These are phyloP conservation scores for Smutsia temminckii DNA, from an alignment of 2,797 vertebrate genomes.

Conservation along the genomic window DNA sequence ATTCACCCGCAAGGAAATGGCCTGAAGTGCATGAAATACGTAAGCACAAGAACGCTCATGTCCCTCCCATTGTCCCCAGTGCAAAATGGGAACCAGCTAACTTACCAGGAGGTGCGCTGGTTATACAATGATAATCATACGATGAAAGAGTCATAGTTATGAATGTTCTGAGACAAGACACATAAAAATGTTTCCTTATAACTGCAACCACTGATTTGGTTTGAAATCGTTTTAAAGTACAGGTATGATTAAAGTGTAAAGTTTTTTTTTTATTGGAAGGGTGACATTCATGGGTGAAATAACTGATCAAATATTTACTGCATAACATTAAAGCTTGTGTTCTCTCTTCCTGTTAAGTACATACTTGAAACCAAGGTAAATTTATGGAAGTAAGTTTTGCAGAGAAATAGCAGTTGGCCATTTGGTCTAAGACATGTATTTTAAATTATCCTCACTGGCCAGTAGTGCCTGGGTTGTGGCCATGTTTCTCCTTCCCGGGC, in stretches of 20 bases:
- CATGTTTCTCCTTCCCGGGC: fast-evolving
- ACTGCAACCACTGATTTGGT: not conserved
- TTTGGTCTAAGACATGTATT: not conserved
- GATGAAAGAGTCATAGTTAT: fast-evolving
- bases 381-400: not conserved
- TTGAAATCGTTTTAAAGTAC: not conserved
- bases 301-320: not conserved
- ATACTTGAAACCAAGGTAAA: slow-evolving; percentile 15
- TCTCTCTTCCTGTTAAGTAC: not conserved
- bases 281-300: not conserved
- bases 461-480: fast-evolving
- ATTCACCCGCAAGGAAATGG: fast-evolving
- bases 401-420: not conserved
- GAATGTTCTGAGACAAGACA: fast-evolving
- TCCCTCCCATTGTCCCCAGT: fast-evolving
- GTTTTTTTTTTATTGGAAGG: not conserved
- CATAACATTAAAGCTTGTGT: not conserved
- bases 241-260: not conserved
- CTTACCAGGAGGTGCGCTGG: not conserved
- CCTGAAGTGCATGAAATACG: fast-evolving
- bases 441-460: not conserved
- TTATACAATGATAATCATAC: fast-evolving
- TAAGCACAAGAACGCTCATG: fast-evolving
- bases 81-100: too few relatives aligned
- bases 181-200: not conserved